Evolutionary conservation across 2,797 vertebrate genomes (phyloP).

Genomic region (Fringilla coelebs): DNA sequence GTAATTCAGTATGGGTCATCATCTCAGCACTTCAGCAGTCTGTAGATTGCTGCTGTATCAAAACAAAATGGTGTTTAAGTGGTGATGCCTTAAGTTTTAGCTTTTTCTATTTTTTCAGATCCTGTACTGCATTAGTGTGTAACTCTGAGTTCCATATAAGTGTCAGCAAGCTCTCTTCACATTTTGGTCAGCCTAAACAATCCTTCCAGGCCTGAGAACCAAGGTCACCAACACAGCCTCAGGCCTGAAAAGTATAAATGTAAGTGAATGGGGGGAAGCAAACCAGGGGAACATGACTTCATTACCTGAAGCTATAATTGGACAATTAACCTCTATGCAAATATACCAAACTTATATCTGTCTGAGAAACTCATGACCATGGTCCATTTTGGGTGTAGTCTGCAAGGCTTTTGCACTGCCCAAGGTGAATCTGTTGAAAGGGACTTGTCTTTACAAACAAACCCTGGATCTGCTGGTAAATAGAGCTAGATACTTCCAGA

Average conservation of each 20-base stretch:
- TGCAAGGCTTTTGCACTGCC: neutral
- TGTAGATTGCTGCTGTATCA: neutral
- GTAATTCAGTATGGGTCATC: neutral
- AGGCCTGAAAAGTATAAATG: neutral
- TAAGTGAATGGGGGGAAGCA: neutral
- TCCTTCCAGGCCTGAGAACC: neutral
- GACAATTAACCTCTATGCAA: neutral
- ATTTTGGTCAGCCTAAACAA: neutral
- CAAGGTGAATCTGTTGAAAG: neutral
- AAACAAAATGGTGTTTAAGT: neutral
- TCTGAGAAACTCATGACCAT: too few relatives aligned
- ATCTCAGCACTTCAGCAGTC: neutral
- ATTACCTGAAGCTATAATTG: neutral
- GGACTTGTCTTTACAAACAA: neutral
- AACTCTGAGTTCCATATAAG: neutral
- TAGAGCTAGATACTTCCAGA: neutral
- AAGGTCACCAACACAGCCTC: neutral
- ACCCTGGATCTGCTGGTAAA: neutral
- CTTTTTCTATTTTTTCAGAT: neutral
- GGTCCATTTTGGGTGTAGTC: neutral
- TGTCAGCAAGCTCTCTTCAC: neutral
- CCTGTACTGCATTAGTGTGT: neutral
- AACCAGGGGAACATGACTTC: neutral
- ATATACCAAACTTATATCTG: neutral
- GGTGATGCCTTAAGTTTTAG: neutral